A percentile compares a stretch with the other conserved stretches of the same genome.
Evolutionary conservation across 2,888 invertebrate genomes (phyloP).

Genomic region (Empis livida): DNA sequence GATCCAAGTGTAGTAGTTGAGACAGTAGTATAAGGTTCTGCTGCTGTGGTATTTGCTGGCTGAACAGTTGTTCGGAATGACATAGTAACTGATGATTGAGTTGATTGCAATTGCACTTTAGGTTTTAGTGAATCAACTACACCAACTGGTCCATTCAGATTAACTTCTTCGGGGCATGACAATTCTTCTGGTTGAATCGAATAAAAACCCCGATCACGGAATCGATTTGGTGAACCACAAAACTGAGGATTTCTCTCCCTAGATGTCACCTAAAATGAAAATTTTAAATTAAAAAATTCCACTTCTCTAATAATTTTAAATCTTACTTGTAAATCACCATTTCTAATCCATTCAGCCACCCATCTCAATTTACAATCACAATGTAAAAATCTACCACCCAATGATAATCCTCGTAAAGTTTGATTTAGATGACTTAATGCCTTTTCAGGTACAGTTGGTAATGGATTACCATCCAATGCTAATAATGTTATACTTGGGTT

Average conservation of each 20-base stretch:
- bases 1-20: slow-evolving; percentile 18
- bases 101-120: slow-evolving; percentile 28
- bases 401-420: slow-evolving; percentile 70
- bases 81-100: slow-evolving; percentile 26
- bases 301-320: not conserved
- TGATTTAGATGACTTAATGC: slow-evolving; percentile 67
- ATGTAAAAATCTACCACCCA: slow-evolving; percentile 76
- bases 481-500: slow-evolving; percentile 75
- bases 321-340: slow-evolving; percentile 68
- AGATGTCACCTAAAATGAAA: slow-evolving; percentile 50
- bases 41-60: slow-evolving; percentile 11
- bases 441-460: slow-evolving; percentile 68
- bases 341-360: slow-evolving; percentile 83
- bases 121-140: slow-evolving; percentile 33
- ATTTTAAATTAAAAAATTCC: not conserved
- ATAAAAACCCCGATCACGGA: slow-evolving; percentile 74
- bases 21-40: slow-evolving; percentile 22
- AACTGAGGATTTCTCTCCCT: slow-evolving; percentile 86
- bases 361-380: slow-evolving; percentile 81
- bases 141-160: slow-evolving; percentile 34
- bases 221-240: slow-evolving; percentile 69
- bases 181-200: slow-evolving; percentile 70
- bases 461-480: slow-evolving; percentile 82
- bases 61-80: slow-evolving; percentile 20
- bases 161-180: slow-evolving; percentile 43